A percentile compares a stretch with the other conserved stretches of the same genome.
These are phyloP conservation scores for Melanotaenia parkinsoni DNA, from an alignment of 2,797 vertebrate species.

Conservation along the genomic window DNA sequence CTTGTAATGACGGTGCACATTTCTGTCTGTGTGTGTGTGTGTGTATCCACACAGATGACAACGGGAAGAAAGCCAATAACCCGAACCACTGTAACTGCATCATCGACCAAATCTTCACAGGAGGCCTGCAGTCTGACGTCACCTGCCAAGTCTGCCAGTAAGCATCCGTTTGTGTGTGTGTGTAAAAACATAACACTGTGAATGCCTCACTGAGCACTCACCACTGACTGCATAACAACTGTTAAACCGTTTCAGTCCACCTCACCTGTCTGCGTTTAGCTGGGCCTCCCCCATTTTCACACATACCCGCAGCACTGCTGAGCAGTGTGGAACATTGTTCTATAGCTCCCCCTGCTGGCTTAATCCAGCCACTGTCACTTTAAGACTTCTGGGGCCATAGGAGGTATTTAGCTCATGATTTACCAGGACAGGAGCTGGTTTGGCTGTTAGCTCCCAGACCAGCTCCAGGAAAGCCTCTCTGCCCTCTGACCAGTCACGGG, in stretches of 20 bases:
- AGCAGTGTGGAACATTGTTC: slow-evolving; percentile 61
- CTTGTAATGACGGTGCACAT: slow-evolving; percentile 26
- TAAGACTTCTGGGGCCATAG: too few species aligned
- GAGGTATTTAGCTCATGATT: background rate
- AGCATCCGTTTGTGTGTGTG: slow-evolving; percentile 61
- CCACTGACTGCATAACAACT: too few species aligned
- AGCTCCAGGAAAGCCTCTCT: background rate
- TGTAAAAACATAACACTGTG: background rate
- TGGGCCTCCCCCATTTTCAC: background rate
- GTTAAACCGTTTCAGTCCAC: background rate
- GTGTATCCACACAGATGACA: slow-evolving; percentile 82
- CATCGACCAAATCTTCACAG: slow-evolving; percentile 97
- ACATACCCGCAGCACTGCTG: slow-evolving; percentile 62
- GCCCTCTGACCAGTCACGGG: too few species aligned
- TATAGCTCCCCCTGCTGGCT: slow-evolving; percentile 64
- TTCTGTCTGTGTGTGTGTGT: slow-evolving; percentile 1
- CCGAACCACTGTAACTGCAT: slow-evolving; percentile 98
- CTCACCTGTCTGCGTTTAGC: slow-evolving; percentile 4
- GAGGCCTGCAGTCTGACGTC: slow-evolving; percentile 95
- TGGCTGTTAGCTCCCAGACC: background rate
- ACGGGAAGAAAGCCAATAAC: slow-evolving; percentile 98
- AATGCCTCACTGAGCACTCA: background rate
- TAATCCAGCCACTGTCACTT: too few species aligned
- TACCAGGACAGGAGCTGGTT: background rate
- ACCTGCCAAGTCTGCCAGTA: slow-evolving; percentile 99